Evolutionary conservation across 2,888 invertebrate genomes (phyloP), one percentile per base, ranked within the genome.

Genomic region (Epinotia bilunana): DNA sequence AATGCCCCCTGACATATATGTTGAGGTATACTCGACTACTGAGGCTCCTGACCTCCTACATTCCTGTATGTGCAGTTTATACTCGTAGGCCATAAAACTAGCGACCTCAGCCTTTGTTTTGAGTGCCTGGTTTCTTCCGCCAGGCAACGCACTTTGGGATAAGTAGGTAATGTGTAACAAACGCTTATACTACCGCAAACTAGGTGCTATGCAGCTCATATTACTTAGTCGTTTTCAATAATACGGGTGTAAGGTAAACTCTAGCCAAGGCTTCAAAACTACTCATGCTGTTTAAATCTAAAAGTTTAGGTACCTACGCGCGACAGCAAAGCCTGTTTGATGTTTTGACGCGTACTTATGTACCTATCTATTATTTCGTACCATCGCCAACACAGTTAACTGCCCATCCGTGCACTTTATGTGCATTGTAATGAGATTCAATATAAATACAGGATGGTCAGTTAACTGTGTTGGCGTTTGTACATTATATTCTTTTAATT

Each of bases 81-180:
- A 39, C 65, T n/a, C n/a, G n/a, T n/a, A n/a, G n/a, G 33, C 33
- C 72, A 75, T 75, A 72, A 74, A 74, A 53, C 65, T 71, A 28
- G 23, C 61, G 71, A 72, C 71, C 61, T 72, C 64, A 67, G 75
- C 75, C 72, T 75, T 72, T 67, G 75, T 55, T 46, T 74, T 39
- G 55, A 71, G 74, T 57, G 57, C 67, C 13, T 64, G 53, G 64
- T 71, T 53, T 70, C 71, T 75, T 75, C 75, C 75, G 75, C 71
- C 46, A 72, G 75, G 61, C 67, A 75, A 75, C 61, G 75, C 61
- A 67, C 75, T 61, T 39, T 12, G 46, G 53, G 16, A 55, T 43
- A 28, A 28, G 23, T 43, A 28, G 3, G 23, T 28, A 60, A 67
- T 58, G 33, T 64, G 20, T 62, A 68, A 73, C 65, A 43, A 28